A percentile compares a stretch with the other conserved stretches of the same genome.
phyloP scores from a whole-genome alignment of 2,797 vertebrate genomes.

The Mionectes olivaceus region DNA sequence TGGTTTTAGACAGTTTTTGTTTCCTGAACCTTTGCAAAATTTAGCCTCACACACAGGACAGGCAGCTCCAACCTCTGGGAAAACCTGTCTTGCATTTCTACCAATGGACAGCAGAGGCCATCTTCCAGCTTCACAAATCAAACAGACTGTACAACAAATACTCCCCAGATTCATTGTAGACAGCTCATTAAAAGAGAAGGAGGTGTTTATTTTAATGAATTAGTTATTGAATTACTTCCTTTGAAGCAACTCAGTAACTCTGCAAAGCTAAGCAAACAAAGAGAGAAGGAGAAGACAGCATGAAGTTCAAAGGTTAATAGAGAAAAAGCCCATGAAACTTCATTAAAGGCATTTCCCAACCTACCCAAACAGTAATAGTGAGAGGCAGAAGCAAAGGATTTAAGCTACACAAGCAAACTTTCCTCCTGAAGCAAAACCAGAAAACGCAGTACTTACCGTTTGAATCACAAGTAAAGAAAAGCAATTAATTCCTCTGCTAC shows the following conservation, averaged over 20 bases:
- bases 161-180: background rate
- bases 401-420: background rate
- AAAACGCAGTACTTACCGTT: background rate
- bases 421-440: background rate
- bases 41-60: background rate
- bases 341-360: background rate
- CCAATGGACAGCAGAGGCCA: background rate
- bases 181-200: background rate
- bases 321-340: background rate
- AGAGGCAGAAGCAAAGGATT: background rate
- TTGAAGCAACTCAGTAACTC: slow-evolving; percentile 1
- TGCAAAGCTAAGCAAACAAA: background rate
- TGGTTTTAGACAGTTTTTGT: background rate
- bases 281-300: background rate
- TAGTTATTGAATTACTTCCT: background rate
- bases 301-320: slow-evolving; percentile 32
- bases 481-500: background rate
- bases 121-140: background rate
- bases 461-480: background rate
- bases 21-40: background rate
- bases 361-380: background rate
- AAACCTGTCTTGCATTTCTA: background rate
- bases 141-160: background rate
- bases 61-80: background rate
- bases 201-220: background rate